Conservation (phyloP, 1,140 invertebrate species). For the Drosophila setifemur region DNA sequence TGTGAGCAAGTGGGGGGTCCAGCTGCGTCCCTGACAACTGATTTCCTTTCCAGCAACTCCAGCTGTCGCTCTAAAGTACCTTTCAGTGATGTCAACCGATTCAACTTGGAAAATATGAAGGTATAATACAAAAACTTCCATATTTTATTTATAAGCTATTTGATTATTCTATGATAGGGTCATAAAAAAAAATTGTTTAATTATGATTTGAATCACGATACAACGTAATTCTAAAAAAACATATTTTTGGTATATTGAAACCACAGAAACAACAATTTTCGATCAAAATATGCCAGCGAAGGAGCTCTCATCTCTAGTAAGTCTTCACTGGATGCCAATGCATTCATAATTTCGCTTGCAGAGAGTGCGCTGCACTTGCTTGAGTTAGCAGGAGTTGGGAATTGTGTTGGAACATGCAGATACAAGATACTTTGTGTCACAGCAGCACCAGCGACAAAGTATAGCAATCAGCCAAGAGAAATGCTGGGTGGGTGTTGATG, state of each 20-base stretch:
- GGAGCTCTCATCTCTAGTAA: slow-evolving; percentile 13
- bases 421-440: slow-evolving; percentile 77
- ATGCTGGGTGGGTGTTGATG: slow-evolving; percentile 51
- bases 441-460: slow-evolving; percentile 54
- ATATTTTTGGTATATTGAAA: no score
- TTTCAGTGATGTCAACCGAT: background rate
- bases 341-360: slow-evolving; percentile 65
- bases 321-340: slow-evolving; percentile 47
- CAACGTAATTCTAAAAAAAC: no score
- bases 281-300: no score
- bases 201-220: no score
- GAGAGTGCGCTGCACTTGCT: background rate
- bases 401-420: slow-evolving; percentile 50
- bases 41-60: slow-evolving; percentile 23
- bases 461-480: slow-evolving; percentile 63
- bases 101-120: no score
- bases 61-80: no score
- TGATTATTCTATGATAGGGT: no score
- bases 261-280: no score
- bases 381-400: slow-evolving; percentile 7
- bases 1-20: slow-evolving; percentile 12
- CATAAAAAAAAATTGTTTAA: no score
- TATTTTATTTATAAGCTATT: no score
- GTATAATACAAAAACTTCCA: no score
- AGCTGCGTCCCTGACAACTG: slow-evolving; percentile 61